Conservation (phyloP, 2,888 invertebrate species). For the Exocentrus adspersus region DNA sequence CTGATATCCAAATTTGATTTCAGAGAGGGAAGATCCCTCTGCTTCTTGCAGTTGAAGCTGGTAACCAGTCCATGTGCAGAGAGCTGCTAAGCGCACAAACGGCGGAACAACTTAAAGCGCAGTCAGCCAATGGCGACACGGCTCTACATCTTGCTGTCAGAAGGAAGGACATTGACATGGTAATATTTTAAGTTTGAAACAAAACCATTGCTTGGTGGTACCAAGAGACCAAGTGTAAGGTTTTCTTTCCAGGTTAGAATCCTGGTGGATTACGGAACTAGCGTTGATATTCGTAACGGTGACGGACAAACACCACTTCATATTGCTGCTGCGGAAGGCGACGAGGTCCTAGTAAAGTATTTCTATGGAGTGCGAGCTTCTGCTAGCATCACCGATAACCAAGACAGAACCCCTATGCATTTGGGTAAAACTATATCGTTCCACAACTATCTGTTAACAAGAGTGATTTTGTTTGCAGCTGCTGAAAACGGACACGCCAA, state of each 20-base stretch:
- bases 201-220: too few species aligned
- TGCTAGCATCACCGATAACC: constrained; percentile 93
- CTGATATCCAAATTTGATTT: constrained; percentile 54
- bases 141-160: constrained; percentile 95
- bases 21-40: constrained; percentile 95
- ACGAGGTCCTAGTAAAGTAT: constrained; percentile 93
- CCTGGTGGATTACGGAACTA: constrained; percentile 91
- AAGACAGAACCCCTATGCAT: constrained; percentile 87
- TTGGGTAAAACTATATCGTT: constrained; percentile 40
- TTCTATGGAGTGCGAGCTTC: constrained; percentile 95
- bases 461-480: constrained; percentile 65
- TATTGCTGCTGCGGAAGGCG: constrained; percentile 95
- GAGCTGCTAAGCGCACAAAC: constrained; percentile 90
- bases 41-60: constrained; percentile 92
- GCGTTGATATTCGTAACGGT: constrained; percentile 91
- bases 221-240: too few species aligned
- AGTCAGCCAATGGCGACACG: constrained; percentile 88
- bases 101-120: constrained; percentile 87
- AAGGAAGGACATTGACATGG: constrained; percentile 92
- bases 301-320: constrained; percentile 96
- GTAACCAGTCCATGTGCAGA: constrained; percentile 94
- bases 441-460: too few species aligned
- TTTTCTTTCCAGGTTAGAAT: constrained; percentile 70
- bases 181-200: constrained; percentile 31
- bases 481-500: constrained; percentile 97